phyloP scores from a whole-genome alignment of 2,797 vertebrate genomes.

The Microctenopoma lineatum region DNA sequence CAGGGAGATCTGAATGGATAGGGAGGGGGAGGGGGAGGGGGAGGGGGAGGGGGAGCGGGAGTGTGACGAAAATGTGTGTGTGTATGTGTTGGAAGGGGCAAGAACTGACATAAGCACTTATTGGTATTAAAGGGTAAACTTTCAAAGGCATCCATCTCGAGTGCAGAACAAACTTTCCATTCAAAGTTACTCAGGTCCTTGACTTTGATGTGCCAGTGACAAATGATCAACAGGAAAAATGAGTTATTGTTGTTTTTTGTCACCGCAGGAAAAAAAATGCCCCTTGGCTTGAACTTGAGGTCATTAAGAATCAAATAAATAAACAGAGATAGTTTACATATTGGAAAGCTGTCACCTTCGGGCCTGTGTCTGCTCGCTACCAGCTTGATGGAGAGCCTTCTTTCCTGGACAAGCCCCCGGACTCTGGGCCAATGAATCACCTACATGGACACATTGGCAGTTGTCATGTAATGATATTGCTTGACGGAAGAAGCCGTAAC shows the following conservation, averaged over 20 bases:
- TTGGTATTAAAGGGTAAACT: slow-evolving; percentile 82
- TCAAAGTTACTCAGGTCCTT: slow-evolving; percentile 58
- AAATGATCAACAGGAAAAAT: slow-evolving; percentile 73
- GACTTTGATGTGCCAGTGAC: slow-evolving; percentile 74
- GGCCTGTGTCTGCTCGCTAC: slow-evolving; percentile 70
- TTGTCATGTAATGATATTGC: slow-evolving; percentile 85
- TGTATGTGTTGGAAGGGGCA: slow-evolving; percentile 19
- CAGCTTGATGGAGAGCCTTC: slow-evolving; percentile 82
- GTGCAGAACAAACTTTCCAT: slow-evolving; percentile 61
- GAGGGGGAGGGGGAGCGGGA: too few relatives aligned
- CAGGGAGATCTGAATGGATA: slow-evolving; percentile 28
- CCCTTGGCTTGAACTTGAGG: slow-evolving; percentile 68
- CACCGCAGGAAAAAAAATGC: slow-evolving; percentile 33
- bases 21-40: slow-evolving; percentile 38
- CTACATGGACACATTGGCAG: slow-evolving; percentile 78
- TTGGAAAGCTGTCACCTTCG: slow-evolving; percentile 80
- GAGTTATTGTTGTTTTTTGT: slow-evolving; percentile 44
- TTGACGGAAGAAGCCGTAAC: slow-evolving; percentile 41
- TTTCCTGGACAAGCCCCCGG: slow-evolving; percentile 65
- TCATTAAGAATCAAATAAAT: slow-evolving; percentile 82
- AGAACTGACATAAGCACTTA: slow-evolving; percentile 77
- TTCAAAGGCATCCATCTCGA: slow-evolving; percentile 78
- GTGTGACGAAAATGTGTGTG: slow-evolving; percentile 43
- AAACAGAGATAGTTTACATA: slow-evolving; percentile 82
- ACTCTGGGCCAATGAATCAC: slow-evolving; percentile 76